Evolutionary conservation across 2,888 invertebrate genomes (phyloP), one percentile per base, ranked within the genome.

Genomic region (Chaitophorus viminalis): DNA sequence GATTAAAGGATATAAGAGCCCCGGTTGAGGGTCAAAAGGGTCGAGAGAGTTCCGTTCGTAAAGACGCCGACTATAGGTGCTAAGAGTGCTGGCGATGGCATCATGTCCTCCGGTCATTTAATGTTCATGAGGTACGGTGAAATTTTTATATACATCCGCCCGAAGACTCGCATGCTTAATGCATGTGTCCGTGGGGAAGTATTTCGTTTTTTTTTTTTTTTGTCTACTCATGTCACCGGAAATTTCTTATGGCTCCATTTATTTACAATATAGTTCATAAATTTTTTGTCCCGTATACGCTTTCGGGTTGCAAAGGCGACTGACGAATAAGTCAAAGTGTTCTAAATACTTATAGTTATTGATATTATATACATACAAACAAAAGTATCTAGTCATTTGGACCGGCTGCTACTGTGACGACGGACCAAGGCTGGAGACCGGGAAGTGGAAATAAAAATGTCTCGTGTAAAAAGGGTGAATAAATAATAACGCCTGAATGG

Each of bases 121-220:
- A 75, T 74, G 36, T 75, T 75, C 75, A 36, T 17, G 36, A 75
- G 8, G 36, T 75, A 36, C 75, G 39, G 72, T 21, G 75, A 75
- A 21, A 21, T 29, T 75, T 75, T 75, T 75, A 39, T 21, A 39
- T n/a, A 18, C 1, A 21, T 25, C 18, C 0, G 33, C 36, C 39
- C 8, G 25, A 70, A 39, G 39, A 39, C 75, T 39, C 39, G 60
- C 25, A 21, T 74, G 74, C 36, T 39, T 36, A 75, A 75, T 36
- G 74, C 74, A 33, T 74, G 39, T 36, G 25, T 18, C 39, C 60
- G 9, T 0, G 39, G 18, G 39, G 75, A 36, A 39, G 33, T 29
- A 29, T 31, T 70, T 29, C 31, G 17, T 17, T 0, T 17, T 11
- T 60, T 60, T 17, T 17, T 0, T 17, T 11, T 60, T 60, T 25